These are phyloP conservation scores for Lampropteryx suffumata DNA, from an alignment of 2,888 invertebrate species.

Conservation along the genomic window DNA sequence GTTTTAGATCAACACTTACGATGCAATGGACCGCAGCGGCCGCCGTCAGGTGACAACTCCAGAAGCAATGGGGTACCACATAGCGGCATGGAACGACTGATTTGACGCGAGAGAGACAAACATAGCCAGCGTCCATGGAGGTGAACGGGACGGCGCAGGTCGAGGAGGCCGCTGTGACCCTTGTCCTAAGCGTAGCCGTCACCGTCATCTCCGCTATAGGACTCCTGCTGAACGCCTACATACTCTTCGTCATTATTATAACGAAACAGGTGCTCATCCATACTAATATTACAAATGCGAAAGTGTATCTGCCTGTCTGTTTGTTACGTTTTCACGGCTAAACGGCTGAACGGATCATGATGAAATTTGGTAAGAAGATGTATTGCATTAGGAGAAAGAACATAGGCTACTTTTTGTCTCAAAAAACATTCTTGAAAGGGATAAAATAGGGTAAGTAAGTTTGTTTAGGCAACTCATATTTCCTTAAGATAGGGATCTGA, in stretches of 20 bases:
- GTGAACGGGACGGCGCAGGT: conserved; percentile 74
- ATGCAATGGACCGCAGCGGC: conserved; percentile 75
- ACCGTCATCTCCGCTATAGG: conserved; percentile 88
- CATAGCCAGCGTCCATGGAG: conserved; percentile 54
- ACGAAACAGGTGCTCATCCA: conserved; percentile 87
- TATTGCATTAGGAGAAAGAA: too few relatives aligned
- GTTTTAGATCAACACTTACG: conserved; percentile 53
- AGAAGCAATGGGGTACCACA: conserved; percentile 38
- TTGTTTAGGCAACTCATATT: too few relatives aligned
- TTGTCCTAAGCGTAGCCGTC: conserved; percentile 86
- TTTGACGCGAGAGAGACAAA: conserved; percentile 48
- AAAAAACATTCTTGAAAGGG: too few relatives aligned
- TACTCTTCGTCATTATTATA: conserved; percentile 87
- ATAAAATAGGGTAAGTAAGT: too few relatives aligned
- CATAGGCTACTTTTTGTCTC: too few relatives aligned
- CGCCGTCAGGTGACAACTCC: conserved; percentile 68
- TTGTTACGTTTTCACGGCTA: too few relatives aligned
- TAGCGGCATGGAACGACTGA: conserved; percentile 52
- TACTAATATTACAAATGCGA: too few relatives aligned
- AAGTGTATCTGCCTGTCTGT: too few relatives aligned
- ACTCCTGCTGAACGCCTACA: conserved; percentile 88
- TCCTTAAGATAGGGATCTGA: too few relatives aligned
- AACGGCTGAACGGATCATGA: too few relatives aligned
- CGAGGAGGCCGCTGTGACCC: conserved; percentile 84
- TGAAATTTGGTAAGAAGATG: too few relatives aligned